Base-by-base conservation (phyloP, 2,888 invertebrate genomes). In the Mactromeris polynyma region DNA sequence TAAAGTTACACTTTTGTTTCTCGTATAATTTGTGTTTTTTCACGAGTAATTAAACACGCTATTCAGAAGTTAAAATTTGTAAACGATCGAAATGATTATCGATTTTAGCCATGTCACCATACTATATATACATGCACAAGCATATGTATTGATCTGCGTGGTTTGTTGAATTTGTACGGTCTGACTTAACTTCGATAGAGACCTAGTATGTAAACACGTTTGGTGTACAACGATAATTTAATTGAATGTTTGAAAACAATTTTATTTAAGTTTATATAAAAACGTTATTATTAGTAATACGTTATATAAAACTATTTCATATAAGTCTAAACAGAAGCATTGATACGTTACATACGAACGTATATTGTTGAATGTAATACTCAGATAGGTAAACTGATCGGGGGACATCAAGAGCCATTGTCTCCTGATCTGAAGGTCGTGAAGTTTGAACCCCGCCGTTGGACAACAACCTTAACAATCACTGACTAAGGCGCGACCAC, bases 1-100 rank as follows among this genome's bases (percentile, higher is more conserved):
- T 84, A 78, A 31, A 42, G 73, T 73, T 73, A 36, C 73, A 73
- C 73, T 73, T 73, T 73, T 73, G 73, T 73, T 73, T 73, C 73
- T 73, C 11, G 73, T 73, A 14, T n/a, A 64, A 26, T 64, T 58
- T 26, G 9, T 64, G 3, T n/a, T 19, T 26, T 7, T 64, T 64
- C 58, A 64, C 58, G 26, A 3, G 26, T 64, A 64, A 64, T 64
- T 64, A 64, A 26, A 26, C 58, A 64, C 1, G 11, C n/a, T 26
- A 26, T 64, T 26, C 46, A 26, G 58, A 26, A n/a, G 58, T 64
- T 64, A 4, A 64, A 64, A 64, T 64, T 58, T 26, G 58, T 64
- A 26, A 64, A n/a, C 26, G 58, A 82, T 69, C 82, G 69, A 42
- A 36, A n/a, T 64, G n/a, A n/a, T 26, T 64, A 81, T 81, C 36